Base-by-base conservation (phyloP, 2,888 invertebrate species). In the Gastracanthus pulcherrimus region DNA sequence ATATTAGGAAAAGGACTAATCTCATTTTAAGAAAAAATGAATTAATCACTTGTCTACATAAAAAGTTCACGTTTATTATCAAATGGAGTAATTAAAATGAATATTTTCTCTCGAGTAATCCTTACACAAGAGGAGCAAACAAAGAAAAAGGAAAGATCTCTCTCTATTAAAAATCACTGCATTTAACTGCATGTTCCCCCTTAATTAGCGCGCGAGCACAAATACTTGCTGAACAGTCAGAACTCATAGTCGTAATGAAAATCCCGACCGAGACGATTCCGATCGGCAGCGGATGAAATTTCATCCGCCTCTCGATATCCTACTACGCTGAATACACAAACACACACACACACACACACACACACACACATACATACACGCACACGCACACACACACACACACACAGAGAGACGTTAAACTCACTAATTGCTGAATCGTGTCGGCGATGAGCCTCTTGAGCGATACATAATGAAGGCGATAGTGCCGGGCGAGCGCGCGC, bases 381-480 rank as follows among this genome's bases (percentile, higher is more conserved):
- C 48, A 19, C 19, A 19, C 55, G 13, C n/a, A n/a, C n/a, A n/a
- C n/a, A n/a, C n/a, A n/a, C n/a, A n/a, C n/a, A n/a, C n/a, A n/a
- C n/a, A n/a, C n/a, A n/a, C n/a, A 9, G 13, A 2, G 13, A n/a
- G 16, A 1, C 16, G 19, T 19, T 9, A 9, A 36, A 36, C 91
- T 92, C 89, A 94, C 95, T 92, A 95, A 91, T 85, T 93, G 92
- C 19, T 93, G 90, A 31, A 93, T 86, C 11, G 93, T 92, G 84
- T 94, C 93, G 80, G 93, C 90, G 72, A 93, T 93, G 82, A 94
- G 92, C 0, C 92, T 93, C 82, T 93, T 92, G 2, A 93, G 92
- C 2, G 93, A 93, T 64, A 95, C 88, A 85, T 94, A 94, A 84
- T 92, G 92, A 62, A 94, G 89, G 4, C 93, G 93, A 85, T 95